Evolutionary conservation across 2,113 vertebrate genomes (phyloP).

Genomic region (Willisornis vidua): DNA sequence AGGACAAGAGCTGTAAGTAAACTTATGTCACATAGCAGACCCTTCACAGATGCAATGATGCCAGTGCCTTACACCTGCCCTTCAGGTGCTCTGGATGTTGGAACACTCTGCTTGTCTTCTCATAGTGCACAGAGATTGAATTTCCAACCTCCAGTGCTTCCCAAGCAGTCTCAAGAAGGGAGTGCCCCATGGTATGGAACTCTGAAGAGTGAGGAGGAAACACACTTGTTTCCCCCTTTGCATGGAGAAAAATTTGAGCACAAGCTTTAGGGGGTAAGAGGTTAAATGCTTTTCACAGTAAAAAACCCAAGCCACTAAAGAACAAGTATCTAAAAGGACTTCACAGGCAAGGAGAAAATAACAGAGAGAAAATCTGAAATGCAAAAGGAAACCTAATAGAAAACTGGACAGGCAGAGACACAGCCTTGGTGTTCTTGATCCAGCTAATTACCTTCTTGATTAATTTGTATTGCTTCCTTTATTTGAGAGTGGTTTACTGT

Average conservation of each 20-base stretch:
- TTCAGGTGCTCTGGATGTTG: not conserved
- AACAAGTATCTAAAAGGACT: not conserved
- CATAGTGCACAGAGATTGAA: not conserved
- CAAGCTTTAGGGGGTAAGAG: not conserved
- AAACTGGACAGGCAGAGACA: not conserved
- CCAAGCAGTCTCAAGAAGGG: not conserved
- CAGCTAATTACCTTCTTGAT: not conserved
- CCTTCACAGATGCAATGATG: not conserved
- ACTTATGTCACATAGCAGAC: not conserved
- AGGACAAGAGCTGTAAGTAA: not conserved
- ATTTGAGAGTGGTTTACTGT: not conserved
- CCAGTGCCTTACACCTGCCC: not conserved
- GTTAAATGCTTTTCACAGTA: not conserved
- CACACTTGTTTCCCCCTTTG: not conserved
- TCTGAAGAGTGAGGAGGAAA: not conserved
- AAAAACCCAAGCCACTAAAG: not conserved
- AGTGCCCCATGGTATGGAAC: rapidly evolving
- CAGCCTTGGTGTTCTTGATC: not conserved
- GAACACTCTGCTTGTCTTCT: not conserved
- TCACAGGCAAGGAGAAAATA: not conserved
- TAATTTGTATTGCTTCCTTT: not conserved
- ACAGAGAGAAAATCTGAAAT: not conserved
- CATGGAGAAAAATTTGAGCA: not conserved
- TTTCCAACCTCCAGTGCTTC: not conserved
- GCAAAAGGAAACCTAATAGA: not conserved